A percentile compares a stretch with the other conserved stretches of the same genome.
Evolutionary conservation across 2,888 invertebrate genomes (phyloP).

Genomic region (Lottia gigantea): DNA sequence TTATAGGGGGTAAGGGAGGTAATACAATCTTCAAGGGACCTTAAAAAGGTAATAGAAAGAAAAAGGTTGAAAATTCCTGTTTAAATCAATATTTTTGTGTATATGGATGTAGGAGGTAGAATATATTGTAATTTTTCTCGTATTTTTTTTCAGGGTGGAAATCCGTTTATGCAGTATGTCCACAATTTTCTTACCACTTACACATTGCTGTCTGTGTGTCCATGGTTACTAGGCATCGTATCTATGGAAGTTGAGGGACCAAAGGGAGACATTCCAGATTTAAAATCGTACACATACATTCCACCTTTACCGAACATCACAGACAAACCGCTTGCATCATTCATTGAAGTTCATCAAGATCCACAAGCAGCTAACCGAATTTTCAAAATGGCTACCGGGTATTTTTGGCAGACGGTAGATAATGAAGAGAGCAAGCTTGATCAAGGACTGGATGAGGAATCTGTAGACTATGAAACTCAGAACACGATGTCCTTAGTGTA

Average conservation of each 20-base stretch:
- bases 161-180: slow-evolving; percentile 30
- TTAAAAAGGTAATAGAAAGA: no score
- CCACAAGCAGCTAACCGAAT: slow-evolving; percentile 50
- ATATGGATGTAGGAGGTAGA: no score
- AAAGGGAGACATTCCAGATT: slow-evolving; percentile 23
- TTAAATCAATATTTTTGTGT: no score
- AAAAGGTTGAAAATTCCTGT: no score
- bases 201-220: slow-evolving; percentile 56
- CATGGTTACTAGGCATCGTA: slow-evolving; percentile 56
- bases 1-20: no score
- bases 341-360: slow-evolving; percentile 55
- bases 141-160: slow-evolving; percentile 17
- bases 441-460: slow-evolving; percentile 39
- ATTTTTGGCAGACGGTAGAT: slow-evolving; percentile 65
- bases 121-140: no score
- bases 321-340: slow-evolving; percentile 60
- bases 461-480: slow-evolving; percentile 52
- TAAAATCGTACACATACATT: slow-evolving; percentile 42
- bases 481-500: slow-evolving; percentile 62
- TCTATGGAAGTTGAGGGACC: slow-evolving; percentile 47
- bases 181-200: slow-evolving; percentile 57
- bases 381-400: slow-evolving; percentile 56
- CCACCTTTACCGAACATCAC: slow-evolving; percentile 59
- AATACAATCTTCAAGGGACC: no score
- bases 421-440: slow-evolving; percentile 49